phyloP scores from a whole-genome alignment of 2,797 vertebrate species.

The Manis javanica region DNA sequence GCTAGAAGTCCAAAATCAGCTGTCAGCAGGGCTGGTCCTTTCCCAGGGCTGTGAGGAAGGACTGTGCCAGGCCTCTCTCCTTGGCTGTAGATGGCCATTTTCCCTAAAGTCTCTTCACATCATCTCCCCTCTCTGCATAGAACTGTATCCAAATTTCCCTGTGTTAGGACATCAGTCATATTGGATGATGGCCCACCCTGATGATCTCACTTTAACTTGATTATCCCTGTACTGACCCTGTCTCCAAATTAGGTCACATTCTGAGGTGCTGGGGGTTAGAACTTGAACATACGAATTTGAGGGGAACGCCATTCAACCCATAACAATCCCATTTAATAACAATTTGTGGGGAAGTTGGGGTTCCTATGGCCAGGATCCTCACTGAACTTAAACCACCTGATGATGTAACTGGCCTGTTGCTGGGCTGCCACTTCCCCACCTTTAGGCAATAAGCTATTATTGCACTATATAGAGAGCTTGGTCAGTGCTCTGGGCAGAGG shows the following conservation, averaged over 20 bases:
- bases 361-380: too few species aligned
- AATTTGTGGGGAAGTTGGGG: too few species aligned
- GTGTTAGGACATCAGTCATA: background rate
- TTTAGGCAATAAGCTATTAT: too few species aligned
- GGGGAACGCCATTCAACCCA: too few species aligned
- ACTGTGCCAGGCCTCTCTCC: background rate
- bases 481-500: too few species aligned
- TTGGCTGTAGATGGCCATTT: background rate
- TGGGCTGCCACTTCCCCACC: too few species aligned
- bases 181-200: background rate
- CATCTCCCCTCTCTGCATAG: background rate
- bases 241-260: background rate
- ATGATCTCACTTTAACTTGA: background rate
- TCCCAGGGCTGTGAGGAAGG: background rate
- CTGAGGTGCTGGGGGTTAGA: too few species aligned
- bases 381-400: too few species aligned
- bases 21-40: background rate
- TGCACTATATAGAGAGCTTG: too few species aligned
- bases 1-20: background rate
- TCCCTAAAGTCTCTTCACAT: background rate
- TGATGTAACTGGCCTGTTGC: too few species aligned
- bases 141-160: background rate
- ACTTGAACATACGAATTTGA: too few species aligned
- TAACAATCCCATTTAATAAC: too few species aligned
- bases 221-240: background rate